These are phyloP conservation scores for Chaenocephalus aceratus DNA, from an alignment of 2,113 vertebrate species.

Conservation along the genomic window DNA sequence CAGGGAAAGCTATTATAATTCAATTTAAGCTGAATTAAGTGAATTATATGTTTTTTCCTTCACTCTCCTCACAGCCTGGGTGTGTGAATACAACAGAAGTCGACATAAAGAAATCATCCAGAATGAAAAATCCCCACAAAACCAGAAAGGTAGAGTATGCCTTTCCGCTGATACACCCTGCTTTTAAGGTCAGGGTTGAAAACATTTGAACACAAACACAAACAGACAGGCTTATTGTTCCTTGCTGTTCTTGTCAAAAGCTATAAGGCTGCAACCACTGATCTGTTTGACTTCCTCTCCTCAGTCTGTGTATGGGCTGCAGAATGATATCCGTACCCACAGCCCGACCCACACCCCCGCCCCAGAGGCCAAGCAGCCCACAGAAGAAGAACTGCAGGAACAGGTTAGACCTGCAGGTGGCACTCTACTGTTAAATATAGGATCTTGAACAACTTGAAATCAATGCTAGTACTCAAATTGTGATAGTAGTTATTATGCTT, in stretches of 20 bases:
- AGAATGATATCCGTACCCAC: slow-evolving; percentile 95
- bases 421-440: background rate
- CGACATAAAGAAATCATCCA: slow-evolving; percentile 98
- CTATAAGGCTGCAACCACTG: background rate
- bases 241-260: slow-evolving; percentile 2
- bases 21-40: background rate
- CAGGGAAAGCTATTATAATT: background rate
- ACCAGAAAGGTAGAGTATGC: slow-evolving; percentile 91
- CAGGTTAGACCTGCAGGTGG: slow-evolving; percentile 84
- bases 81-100: slow-evolving; percentile 99
- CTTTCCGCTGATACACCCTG: background rate
- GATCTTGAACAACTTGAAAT: background rate
- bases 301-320: slow-evolving; percentile 96
- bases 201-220: background rate
- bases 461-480: background rate
- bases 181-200: background rate
- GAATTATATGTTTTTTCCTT: slow-evolving; percentile 26
- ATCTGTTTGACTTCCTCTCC: background rate
- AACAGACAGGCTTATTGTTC: slow-evolving; percentile 1
- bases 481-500: background rate
- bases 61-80: slow-evolving; percentile 87
- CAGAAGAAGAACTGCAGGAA: slow-evolving; percentile 93
- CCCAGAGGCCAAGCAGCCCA: slow-evolving; percentile 94
- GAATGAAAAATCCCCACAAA: slow-evolving; percentile 98
- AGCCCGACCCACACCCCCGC: slow-evolving; percentile 93